A percentile compares a stretch with the other conserved stretches of the same genome.
Evolutionary conservation across 2,113 vertebrate genomes (phyloP).

Genomic region (Atrichornis clamosus): DNA sequence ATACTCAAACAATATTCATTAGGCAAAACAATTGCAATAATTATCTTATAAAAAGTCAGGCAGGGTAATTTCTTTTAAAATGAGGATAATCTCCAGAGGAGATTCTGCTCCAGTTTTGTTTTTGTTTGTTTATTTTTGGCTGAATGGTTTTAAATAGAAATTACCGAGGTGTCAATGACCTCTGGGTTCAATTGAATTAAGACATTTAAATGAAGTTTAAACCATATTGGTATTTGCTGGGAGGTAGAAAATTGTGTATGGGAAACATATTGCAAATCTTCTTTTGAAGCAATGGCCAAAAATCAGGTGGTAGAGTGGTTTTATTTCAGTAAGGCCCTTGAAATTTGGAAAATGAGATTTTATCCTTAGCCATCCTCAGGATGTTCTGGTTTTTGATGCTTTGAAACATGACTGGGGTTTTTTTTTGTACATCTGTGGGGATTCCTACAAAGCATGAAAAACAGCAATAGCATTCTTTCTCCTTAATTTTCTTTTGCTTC

Average conservation of each 20-base stretch:
- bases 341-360: neutral
- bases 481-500: neutral
- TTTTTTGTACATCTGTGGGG: neutral
- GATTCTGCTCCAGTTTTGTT: constrained; percentile 43
- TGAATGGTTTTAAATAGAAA: constrained; percentile 72
- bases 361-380: neutral
- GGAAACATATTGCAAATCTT: constrained; percentile 24
- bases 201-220: constrained; percentile 72
- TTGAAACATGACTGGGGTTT: fast-evolving
- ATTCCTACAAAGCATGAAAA: neutral
- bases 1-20: constrained; percentile 39
- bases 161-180: constrained; percentile 72
- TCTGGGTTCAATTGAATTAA: constrained; percentile 71
- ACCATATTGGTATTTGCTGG: constrained; percentile 51
- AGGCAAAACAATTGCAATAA: constrained; percentile 58
- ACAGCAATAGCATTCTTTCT: neutral
- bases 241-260: constrained; percentile 23
- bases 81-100: constrained; percentile 53
- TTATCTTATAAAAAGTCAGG: constrained; percentile 51
- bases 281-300: neutral
- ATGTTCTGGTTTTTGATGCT: neutral
- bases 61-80: constrained; percentile 58
- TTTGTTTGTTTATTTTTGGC: constrained; percentile 65
- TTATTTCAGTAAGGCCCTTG: neutral
- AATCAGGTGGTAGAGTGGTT: neutral